Conservation (phyloP, 2,113 vertebrate genomes). For the Gymnogyps californianus region DNA sequence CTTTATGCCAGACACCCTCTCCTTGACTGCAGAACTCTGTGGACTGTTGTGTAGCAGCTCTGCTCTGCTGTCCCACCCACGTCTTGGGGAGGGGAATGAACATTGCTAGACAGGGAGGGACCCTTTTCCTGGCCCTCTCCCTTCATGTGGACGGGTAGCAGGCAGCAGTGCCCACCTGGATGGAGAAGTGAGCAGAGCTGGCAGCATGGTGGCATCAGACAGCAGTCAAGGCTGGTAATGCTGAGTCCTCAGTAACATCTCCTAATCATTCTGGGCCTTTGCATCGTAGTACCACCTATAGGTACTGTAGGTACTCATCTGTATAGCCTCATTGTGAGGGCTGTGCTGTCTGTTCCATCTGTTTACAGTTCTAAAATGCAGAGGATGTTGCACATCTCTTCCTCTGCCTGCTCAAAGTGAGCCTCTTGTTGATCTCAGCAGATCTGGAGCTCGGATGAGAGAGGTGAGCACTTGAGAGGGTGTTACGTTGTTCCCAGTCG, state of each 20-base stretch:
- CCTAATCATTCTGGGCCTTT: neutral
- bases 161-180: neutral
- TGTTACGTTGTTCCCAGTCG: accelerated
- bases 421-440: neutral
- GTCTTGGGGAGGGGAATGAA: neutral
- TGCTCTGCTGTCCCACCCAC: neutral
- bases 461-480: neutral
- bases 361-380: neutral
- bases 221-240: neutral
- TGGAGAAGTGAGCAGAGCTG: neutral
- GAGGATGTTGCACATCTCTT: neutral
- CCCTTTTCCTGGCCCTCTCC: neutral
- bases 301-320: neutral
- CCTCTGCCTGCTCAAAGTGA: neutral
- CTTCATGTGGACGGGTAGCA: neutral
- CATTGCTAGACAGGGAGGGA: neutral
- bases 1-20: neutral
- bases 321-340: too few species aligned
- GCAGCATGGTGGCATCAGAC: neutral
- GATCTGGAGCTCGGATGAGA: neutral
- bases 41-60: neutral
- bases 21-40: accelerated
- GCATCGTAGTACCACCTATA: neutral
- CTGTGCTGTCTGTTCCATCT: neutral
- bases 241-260: neutral